These are phyloP conservation scores for Scolopax rusticola DNA, from an alignment of 2,797 vertebrate species.

Conservation along the genomic window DNA sequence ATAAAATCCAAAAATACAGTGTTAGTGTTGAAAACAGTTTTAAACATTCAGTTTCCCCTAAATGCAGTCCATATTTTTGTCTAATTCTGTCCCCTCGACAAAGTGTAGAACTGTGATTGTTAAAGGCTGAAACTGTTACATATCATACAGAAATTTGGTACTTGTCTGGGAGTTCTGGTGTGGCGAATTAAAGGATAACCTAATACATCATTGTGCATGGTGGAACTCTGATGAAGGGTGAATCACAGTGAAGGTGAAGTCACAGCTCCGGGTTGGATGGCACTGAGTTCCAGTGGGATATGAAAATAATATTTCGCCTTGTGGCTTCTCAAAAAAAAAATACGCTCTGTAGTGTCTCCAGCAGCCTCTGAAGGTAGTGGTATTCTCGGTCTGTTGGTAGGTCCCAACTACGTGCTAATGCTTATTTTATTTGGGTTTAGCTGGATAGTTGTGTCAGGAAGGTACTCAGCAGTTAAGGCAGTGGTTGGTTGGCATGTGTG, in stretches of 20 bases:
- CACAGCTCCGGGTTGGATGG: neutral
- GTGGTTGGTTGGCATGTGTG: neutral
- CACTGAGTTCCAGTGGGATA: neutral
- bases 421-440: neutral
- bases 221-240: neutral
- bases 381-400: neutral
- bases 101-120: neutral
- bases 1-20: neutral
- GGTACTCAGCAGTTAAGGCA: neutral
- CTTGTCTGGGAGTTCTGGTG: neutral
- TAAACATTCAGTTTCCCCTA: neutral
- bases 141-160: neutral
- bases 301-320: neutral
- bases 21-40: neutral
- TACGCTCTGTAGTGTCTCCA: neutral
- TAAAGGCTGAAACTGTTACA: neutral
- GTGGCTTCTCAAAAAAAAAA: neutral
- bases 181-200: neutral
- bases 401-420: fast-evolving
- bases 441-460: neutral
- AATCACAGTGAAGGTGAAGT: neutral
- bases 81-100: neutral
- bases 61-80: neutral
- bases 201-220: fast-evolving
- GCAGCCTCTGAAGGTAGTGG: fast-evolving